Evolutionary conservation across 2,113 vertebrate genomes (phyloP), one percentile per base, ranked within the genome.

Genomic region (Sturnira hondurensis): DNA sequence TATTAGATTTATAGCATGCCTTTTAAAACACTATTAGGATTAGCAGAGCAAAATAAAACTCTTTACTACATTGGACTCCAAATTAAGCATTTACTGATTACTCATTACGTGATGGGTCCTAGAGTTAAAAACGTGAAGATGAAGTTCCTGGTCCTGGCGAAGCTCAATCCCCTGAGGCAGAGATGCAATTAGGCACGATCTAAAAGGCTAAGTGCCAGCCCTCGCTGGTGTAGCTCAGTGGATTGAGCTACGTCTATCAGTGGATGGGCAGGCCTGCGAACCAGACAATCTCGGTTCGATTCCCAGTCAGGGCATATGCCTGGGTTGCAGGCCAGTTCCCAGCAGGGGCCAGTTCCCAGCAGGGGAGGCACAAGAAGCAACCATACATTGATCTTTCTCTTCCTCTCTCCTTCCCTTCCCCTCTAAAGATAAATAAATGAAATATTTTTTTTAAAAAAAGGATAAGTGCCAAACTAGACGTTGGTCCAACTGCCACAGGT

Each of bases 21-120:
- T 89, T 93, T 91, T 78, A 96, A 94, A 95, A 86, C 52, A 63
- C 15, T 71, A 50, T 63, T 26, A 84, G 47, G 36, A 90, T 67
- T 71, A 84, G 91, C 45, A 92, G 89, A 82, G 24, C n/a, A 91
- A 87, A 95, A 88, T 45, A 45, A 89, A 96, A 83, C 24, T 89
- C 78, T 77, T 95, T 67, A 54, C 20, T 61, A 77, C 17, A 4
- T 15, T 84, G 13, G 19, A 67, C 28, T 94, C 52, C 52, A 41
- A 74, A 87, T 80, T 68, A 91, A 93, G 73, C 11, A 63, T 47
- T 68, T 68, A 71, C 16, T 71, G 56, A 81, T 61, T 71, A 80
- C 36, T 87, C 56, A 77, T 36, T 61, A 54, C 28, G 15, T 76
- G 26, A 71, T 81, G 89, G 56, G 26, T 81, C 41, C 92, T 70